Percentiles rank a stretch among this genome's conserved stretches.
Conservation (phyloP, 2,888 invertebrate species). For the Dasysyrphus tricinctus region DNA sequence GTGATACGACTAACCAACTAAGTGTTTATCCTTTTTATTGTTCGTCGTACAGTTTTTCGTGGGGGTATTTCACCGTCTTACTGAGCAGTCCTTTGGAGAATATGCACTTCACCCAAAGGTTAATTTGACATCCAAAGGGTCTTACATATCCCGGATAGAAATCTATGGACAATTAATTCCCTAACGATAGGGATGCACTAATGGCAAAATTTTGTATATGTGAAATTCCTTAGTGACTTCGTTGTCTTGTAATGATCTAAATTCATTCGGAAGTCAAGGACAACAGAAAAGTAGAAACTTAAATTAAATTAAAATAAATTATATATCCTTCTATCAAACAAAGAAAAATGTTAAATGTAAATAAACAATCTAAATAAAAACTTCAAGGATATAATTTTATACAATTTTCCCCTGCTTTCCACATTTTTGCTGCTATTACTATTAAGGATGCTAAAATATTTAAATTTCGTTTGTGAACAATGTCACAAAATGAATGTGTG, state of each 20-base stretch:
- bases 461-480: slow-evolving; percentile 11
- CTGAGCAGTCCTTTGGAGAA: neutral
- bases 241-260: neutral
- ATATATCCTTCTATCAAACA: neutral
- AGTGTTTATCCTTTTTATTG: slow-evolving; percentile 45
- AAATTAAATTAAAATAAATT: no score
- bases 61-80: neutral
- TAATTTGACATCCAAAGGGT: slow-evolving; percentile 30
- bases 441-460: slow-evolving; percentile 9
- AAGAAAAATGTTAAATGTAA: neutral
- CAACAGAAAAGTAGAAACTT: neutral
- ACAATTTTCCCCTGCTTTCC: neutral
- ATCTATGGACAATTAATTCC: slow-evolving; percentile 23
- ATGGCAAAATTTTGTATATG: slow-evolving; percentile 48
- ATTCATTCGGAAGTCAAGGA: neutral
- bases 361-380: neutral
- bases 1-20: slow-evolving; percentile 10
- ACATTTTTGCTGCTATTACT: neutral
- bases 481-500: neutral
- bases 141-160: slow-evolving; percentile 14
- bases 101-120: slow-evolving; percentile 8
- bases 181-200: neutral
- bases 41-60: neutral
- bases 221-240: neutral
- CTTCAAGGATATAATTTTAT: slow-evolving; percentile 35